Evolutionary conservation across 2,797 vertebrate genomes (phyloP), one percentile per base, ranked within the genome.

Genomic region (Fistularia tabacaria): DNA sequence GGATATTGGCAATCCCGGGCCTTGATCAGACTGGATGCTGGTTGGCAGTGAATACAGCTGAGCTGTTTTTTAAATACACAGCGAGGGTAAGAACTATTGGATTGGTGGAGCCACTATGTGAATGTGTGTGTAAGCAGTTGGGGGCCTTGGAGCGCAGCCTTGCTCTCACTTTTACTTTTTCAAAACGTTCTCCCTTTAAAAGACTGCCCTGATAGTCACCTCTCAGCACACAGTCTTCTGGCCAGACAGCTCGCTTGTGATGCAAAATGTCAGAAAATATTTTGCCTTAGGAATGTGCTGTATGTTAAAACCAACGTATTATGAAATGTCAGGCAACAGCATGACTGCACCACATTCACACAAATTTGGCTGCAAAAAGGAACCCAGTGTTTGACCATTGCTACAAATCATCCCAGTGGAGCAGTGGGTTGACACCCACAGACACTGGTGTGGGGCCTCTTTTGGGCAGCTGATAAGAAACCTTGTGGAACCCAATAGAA

Each of bases 381-480:
- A 64, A 54, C 51, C 42, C 56, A 56, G 57, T 81, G 64, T 74
- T 62, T 51, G 66, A 76, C 56, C 43, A 4, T 69, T 59, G 46
- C 74, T 61, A 66, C 68, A 82, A 81, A 85, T 83, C 76, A 64
- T 84, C 50, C 61, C 47, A 5, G 58, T 46, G n/a, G 68, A 68
- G 75, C 51, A 14, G 47, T 38, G 58, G 69, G 60, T 60, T 79
- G 73, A 80, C 71, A 81, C 59, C 61, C 75, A 69, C 69, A 79
- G 68, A 84, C 73, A 77, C 56, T 58, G 62, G 71, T 71, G 74
- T 68, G 62, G 69, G 73, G 71, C 66, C 71, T 74, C 64, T 47
- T 67, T 66, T 77, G 74, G 71, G 64, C 45, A 52, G 59, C 76
- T 80, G 81, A 84, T 87, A 87, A 85, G 80, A 80, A 71, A 55